phyloP scores from a whole-genome alignment of 2,797 vertebrate genomes.

The Gadopsis marmoratus region DNA sequence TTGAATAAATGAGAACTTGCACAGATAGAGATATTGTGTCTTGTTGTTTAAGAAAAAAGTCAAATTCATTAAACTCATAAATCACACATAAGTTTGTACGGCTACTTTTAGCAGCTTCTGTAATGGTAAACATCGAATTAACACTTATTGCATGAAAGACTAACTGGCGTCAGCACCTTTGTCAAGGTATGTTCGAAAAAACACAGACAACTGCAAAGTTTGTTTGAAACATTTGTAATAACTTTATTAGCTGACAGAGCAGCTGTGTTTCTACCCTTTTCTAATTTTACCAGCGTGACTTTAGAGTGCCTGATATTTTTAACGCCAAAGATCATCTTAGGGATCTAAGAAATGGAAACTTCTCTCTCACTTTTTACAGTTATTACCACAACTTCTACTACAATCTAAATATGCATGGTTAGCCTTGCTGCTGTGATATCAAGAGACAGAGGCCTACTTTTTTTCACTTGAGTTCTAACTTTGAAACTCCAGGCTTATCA shows the following conservation, averaged over 20 bases:
- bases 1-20: neutral
- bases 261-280: constrained; percentile 43
- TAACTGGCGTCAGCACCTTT: constrained; percentile 4
- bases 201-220: constrained; percentile 6
- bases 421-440: constrained; percentile 14
- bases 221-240: constrained; percentile 8
- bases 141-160: constrained; percentile 1
- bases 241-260: constrained; percentile 37
- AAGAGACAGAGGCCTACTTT: constrained; percentile 21
- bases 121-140: constrained; percentile 14
- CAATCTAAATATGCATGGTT: neutral
- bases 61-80: constrained; percentile 8
- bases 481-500: constrained; percentile 62
- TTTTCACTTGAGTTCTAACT: constrained; percentile 38
- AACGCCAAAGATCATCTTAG: constrained; percentile 37
- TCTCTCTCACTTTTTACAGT: constrained; percentile 23
- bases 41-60: neutral
- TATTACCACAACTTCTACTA: constrained; percentile 14
- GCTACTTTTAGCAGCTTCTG: constrained; percentile 11
- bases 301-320: constrained; percentile 30
- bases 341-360: constrained; percentile 26
- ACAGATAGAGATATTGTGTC: neutral
- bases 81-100: neutral
- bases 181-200: constrained; percentile 8
- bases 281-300: constrained; percentile 48